Conservation (phyloP, 1,140 invertebrate species). For the Drosophila lacteicornis region DNA sequence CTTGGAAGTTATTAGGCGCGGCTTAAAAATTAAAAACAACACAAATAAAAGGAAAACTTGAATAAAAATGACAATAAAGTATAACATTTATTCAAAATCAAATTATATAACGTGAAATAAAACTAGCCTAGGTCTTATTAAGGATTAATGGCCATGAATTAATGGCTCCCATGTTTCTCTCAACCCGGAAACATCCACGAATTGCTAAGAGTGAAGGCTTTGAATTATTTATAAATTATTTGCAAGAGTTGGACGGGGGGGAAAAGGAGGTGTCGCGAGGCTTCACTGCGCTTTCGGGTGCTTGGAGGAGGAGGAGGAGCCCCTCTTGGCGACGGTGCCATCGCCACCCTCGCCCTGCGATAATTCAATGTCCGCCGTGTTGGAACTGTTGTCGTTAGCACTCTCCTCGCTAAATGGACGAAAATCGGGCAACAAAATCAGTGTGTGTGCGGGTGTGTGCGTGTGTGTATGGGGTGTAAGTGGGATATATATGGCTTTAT, state of each 20-base stretch:
- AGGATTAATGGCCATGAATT: slow-evolving; percentile 15
- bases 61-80: slow-evolving; percentile 2
- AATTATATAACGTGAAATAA: slow-evolving; percentile 39
- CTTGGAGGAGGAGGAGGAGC: slow-evolving; percentile 10
- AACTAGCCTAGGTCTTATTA: slow-evolving; percentile 35
- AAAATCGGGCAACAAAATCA: slow-evolving; percentile 59
- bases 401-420: slow-evolving; percentile 68
- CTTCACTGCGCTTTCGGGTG: slow-evolving; percentile 63
- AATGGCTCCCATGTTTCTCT: slow-evolving; percentile 26
- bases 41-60: background rate
- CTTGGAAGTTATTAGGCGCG: slow-evolving; percentile 82
- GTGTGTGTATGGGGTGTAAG: slow-evolving; percentile 14
- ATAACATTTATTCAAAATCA: slow-evolving; percentile 35
- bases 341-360: slow-evolving; percentile 56
- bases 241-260: background rate
- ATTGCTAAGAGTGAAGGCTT: slow-evolving; percentile 23
- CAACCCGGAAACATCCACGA: slow-evolving; percentile 5
- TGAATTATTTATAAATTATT: slow-evolving; percentile 21
- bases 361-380: slow-evolving; percentile 72
- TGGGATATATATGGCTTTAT: slow-evolving; percentile 20
- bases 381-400: slow-evolving; percentile 49
- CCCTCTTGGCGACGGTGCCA: slow-evolving; percentile 14
- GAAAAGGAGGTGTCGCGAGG: slow-evolving; percentile 6
- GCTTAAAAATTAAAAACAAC: slow-evolving; percentile 40
- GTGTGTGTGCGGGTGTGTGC: slow-evolving; percentile 32